Conservation (phyloP, 2,888 invertebrate genomes). For the Drosophila cognata region DNA sequence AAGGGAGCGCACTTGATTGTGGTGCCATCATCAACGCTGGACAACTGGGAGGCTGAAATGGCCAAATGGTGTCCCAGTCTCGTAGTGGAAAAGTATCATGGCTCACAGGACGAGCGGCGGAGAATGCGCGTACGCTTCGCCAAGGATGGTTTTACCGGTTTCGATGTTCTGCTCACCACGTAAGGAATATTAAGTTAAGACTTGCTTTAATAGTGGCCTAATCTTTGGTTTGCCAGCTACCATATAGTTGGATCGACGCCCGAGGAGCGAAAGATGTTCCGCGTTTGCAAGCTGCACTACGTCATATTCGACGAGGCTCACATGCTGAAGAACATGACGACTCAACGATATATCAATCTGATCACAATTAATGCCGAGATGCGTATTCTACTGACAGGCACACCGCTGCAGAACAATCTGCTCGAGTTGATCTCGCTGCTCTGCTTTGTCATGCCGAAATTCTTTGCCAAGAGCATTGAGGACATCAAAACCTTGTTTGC, state of each 20-base stretch:
- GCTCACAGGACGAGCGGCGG: slow-evolving; percentile 93
- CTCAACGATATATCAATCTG: slow-evolving; percentile 94
- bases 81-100: slow-evolving; percentile 95
- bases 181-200: slow-evolving; percentile 85
- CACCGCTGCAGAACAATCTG: slow-evolving; percentile 98
- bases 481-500: slow-evolving; percentile 95
- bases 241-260: slow-evolving; percentile 89
- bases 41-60: slow-evolving; percentile 94
- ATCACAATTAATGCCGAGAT: slow-evolving; percentile 95
- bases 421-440: slow-evolving; percentile 97
- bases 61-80: slow-evolving; percentile 91
- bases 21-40: slow-evolving; percentile 98
- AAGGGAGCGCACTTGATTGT: slow-evolving; percentile 95
- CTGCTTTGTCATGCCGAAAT: slow-evolving; percentile 97
- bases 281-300: slow-evolving; percentile 95
- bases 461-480: slow-evolving; percentile 95
- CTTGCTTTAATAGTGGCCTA: not conserved
- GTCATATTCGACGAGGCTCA: slow-evolving; percentile 99
- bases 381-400: slow-evolving; percentile 96
- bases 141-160: slow-evolving; percentile 89
- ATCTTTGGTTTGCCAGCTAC: slow-evolving; percentile 70
- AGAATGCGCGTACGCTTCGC: slow-evolving; percentile 91
- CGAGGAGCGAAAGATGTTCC: slow-evolving; percentile 95
- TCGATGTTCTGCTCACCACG: slow-evolving; percentile 95
- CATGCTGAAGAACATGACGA: slow-evolving; percentile 99